These are phyloP conservation scores for Gracilinanus agilis DNA, from an alignment of 2,113 vertebrate species.

Conservation along the genomic window DNA sequence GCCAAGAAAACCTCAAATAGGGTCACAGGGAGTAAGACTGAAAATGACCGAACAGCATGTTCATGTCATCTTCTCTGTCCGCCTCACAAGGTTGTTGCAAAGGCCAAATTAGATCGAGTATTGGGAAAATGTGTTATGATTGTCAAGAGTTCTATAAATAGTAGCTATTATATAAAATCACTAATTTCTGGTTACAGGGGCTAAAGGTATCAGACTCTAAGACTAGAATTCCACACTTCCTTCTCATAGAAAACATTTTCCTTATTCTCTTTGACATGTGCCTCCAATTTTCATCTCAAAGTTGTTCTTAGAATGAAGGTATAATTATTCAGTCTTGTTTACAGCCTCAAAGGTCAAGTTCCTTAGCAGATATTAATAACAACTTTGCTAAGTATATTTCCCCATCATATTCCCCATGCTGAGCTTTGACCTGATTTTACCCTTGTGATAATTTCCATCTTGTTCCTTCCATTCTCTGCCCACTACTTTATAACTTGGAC, in stretches of 20 bases:
- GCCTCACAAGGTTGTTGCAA: neutral
- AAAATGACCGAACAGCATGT: too few relatives aligned
- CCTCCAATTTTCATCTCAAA: conserved; percentile 71
- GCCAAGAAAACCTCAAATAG: too few relatives aligned
- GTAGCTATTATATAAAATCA: conserved; percentile 67
- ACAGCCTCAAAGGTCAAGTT: conserved; percentile 73
- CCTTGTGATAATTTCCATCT: conserved; percentile 46
- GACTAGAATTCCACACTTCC: conserved; percentile 38
- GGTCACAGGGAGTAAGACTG: too few relatives aligned
- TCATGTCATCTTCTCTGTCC: neutral
- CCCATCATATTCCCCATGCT: conserved; percentile 43
- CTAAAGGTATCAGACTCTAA: conserved; percentile 62
- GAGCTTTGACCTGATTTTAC: conserved; percentile 74
- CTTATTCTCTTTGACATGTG: conserved; percentile 66
- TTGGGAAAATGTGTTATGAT: neutral
- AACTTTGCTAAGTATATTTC: conserved; percentile 52
- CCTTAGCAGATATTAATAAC: conserved; percentile 73
- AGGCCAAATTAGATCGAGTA: neutral
- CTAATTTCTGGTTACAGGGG: conserved; percentile 65
- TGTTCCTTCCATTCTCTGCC: conserved; percentile 18
- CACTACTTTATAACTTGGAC: conserved; percentile 40
- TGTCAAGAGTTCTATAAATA: conserved; percentile 38
- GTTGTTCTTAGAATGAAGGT: conserved; percentile 64
- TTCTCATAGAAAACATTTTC: conserved; percentile 64
- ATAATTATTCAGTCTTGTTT: conserved; percentile 78